Base-by-base conservation (phyloP, 2,113 vertebrate species). In the Ochotona curzoniae region DNA sequence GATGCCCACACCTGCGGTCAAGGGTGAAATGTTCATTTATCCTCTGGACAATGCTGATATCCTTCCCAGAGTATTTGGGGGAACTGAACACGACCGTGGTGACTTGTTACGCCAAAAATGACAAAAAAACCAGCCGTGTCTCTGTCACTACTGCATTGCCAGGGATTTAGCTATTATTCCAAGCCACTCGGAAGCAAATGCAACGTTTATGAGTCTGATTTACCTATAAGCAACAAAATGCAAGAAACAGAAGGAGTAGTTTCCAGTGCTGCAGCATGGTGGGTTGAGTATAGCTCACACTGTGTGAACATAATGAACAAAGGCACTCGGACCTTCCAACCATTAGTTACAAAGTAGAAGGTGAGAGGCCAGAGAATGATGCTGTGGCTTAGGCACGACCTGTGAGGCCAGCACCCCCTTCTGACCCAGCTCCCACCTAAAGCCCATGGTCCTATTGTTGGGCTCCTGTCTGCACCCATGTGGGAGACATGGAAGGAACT, bases 1-100 rank as follows among this genome's bases (percentile, higher is more conserved):
- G 93, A 87, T 54, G 75, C 60, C 64, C 71, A 95, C 28, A 74
- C 97, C 96, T 96, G 84, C 79, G 78, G 63, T 25, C 89, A 81
- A 94, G 84, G 93, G 47, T 26, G 90, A 86, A 85, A 70, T 70
- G 74, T 88, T 49, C 18, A 49, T 26, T 63, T 30, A 83, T 63
- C n/a, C 30, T 83, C 89, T 94, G 15, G 69, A 0, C 8, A 10
- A 79, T 35, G 17, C 35, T 82, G 25, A 79, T 51, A 83, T 92
- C 90, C 89, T 69, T 86, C 21, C 90, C 25, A 69, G 78, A 69
- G 14, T 57, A 93, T 84, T 63, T 47, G 74, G 51, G 74, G 51
- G 64, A 71, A 85, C 70, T 64, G 80, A 83, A 49, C 26, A 75
- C 15, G 25, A 82, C 61, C 64, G 63, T 49, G 54, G 49, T 71